Percentiles rank a stretch among this genome's conserved stretches.
These are phyloP conservation scores for Catotricha subobsoleta DNA, from an alignment of 2,888 invertebrate species.

Conservation along the genomic window DNA sequence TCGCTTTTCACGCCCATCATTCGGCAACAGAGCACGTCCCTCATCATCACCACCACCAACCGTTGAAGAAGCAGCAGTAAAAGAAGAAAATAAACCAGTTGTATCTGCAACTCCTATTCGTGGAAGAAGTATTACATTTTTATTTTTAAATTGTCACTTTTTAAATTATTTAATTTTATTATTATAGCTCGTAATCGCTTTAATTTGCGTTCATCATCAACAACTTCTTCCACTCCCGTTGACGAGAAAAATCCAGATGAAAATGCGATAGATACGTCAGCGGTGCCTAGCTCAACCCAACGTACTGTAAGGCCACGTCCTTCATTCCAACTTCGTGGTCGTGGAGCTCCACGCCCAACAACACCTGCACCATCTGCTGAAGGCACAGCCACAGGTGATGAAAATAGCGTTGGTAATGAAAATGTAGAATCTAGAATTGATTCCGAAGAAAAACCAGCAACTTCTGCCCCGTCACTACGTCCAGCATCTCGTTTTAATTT, in stretches of 20 bases:
- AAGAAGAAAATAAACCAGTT: conserved; percentile 23
- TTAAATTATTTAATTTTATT: background rate
- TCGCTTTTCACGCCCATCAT: conserved; percentile 27
- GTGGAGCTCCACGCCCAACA: conserved; percentile 20
- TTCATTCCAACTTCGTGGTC: conserved; percentile 22
- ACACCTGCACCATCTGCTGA: conserved; percentile 20
- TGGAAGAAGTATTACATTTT: conserved; percentile 20
- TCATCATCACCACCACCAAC: conserved; percentile 20
- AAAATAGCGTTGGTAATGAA: background rate
- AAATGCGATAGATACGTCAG: conserved; percentile 4
- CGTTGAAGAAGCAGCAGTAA: conserved; percentile 19
- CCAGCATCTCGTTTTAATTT: conserved; percentile 14
- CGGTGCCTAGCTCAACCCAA: conserved; percentile 17
- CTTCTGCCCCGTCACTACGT: conserved; percentile 10
- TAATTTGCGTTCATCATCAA: conserved; percentile 23
- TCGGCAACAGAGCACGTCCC: conserved; percentile 20
- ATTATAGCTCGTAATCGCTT: conserved; percentile 27
- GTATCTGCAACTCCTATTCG: conserved; percentile 15
- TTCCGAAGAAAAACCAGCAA: conserved; percentile 6
- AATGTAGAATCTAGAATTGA: background rate
- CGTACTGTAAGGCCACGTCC: conserved; percentile 22
- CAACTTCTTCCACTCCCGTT: conserved; percentile 12
- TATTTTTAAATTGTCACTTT: background rate
- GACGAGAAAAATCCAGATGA: conserved; percentile 3
- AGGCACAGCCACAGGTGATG: conserved; percentile 3